Evolutionary conservation across 2,113 vertebrate genomes (phyloP), one percentile per base, ranked within the genome.

Genomic region (Amphiprion percula): DNA sequence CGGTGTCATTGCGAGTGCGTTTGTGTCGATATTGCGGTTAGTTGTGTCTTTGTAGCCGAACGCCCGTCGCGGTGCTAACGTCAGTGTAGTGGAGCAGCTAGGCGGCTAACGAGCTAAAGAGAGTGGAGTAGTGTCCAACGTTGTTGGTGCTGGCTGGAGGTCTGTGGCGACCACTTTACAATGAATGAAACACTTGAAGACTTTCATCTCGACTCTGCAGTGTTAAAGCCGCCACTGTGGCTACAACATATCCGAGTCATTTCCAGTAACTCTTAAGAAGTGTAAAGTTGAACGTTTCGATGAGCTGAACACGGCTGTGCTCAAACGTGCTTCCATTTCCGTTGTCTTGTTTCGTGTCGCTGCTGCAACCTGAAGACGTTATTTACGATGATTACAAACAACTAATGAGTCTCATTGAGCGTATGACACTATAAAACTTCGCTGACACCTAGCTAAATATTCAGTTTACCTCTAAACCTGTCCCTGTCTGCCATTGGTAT

Each of bases 91-190:
- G 0, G 39, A 23, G 75, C 47, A 55, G 87, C 84, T 88, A 87
- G 83, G 68, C 12, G 82, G 76, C 77, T 88, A 91, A 87, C 77
- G 19, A 63, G 89, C 88, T 86, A 85, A 84, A 79, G 62, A 59
- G 41, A 59, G 41, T 17, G 65, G 70, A 39, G 46, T 39, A 46
- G 46, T 65, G 53, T 56, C 68, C 69, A 69, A 60, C 78, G 71
- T 30, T 14, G 62, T 83, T 77, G 65, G 73, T 62, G 67, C 53
- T 72, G 50, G 41, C 53, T 46, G 23, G 21, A 7, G 21, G 14
- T 11, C 41, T 23, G 58, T 30, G 14, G 54, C 6, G 15, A 19
- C 15, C 33, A 26, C 17, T 68, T 24, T 0, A 63, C 16, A 81
- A 88, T 84, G 70, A 87, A 90, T 85, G 77, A 65, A 80, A 70